Evolutionary conservation across 2,888 invertebrate genomes (phyloP).

Genomic region (Lithodes maja): DNA sequence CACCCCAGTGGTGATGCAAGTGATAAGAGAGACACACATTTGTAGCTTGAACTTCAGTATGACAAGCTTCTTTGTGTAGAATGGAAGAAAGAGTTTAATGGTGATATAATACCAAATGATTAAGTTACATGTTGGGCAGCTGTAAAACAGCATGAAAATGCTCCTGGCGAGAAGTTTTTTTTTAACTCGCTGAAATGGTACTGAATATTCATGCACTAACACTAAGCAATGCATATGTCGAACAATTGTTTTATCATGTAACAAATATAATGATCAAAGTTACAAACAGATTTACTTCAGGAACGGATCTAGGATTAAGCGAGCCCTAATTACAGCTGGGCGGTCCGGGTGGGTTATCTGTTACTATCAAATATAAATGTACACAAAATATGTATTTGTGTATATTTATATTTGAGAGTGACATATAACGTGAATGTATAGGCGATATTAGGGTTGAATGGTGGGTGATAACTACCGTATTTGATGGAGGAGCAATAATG

Average conservation of each 20-base stretch:
- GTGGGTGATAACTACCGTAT: too few relatives aligned
- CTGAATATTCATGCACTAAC: slow-evolving; percentile 40
- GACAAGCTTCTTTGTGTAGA: slow-evolving; percentile 42
- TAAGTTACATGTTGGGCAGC: slow-evolving; percentile 50
- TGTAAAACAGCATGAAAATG: slow-evolving; percentile 58
- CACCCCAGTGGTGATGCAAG: slow-evolving; percentile 27
- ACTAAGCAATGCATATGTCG: slow-evolving; percentile 57
- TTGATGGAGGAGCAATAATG: too few relatives aligned
- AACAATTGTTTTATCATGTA: slow-evolving; percentile 46
- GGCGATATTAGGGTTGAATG: too few relatives aligned
- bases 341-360: too few relatives aligned
- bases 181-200: slow-evolving; percentile 38
- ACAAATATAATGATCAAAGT: slow-evolving; percentile 39
- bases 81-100: slow-evolving; percentile 53
- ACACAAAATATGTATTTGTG: too few relatives aligned
- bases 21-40: slow-evolving; percentile 12
- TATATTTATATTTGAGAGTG: too few relatives aligned
- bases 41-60: slow-evolving; percentile 44
- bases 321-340: too few relatives aligned
- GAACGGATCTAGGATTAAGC: too few relatives aligned
- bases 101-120: slow-evolving; percentile 43
- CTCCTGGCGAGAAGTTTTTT: slow-evolving; percentile 48
- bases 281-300: slow-evolving; percentile 38
- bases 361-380: too few relatives aligned
- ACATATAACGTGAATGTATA: too few relatives aligned